Evolutionary conservation across 2,797 vertebrate species (phyloP).

Genomic region (Rhinella marina): DNA sequence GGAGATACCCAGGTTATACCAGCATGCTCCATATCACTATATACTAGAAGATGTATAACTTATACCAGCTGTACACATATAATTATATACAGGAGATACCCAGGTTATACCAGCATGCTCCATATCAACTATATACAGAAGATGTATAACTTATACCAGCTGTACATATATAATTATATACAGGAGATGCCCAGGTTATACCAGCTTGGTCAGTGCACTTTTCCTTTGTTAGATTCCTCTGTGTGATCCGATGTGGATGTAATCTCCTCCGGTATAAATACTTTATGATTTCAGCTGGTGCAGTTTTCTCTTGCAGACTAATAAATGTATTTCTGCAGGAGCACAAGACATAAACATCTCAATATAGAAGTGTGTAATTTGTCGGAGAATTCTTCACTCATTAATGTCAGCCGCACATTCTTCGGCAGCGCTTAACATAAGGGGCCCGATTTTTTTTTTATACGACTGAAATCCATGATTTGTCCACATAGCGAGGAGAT

Average conservation of each 20-base stretch:
- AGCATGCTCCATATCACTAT: too few relatives aligned
- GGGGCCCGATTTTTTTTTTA: slow-evolving; percentile 38
- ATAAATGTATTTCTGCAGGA: neutral
- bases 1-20: neutral
- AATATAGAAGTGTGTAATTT: neutral
- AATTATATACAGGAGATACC: neutral
- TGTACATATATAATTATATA: neutral
- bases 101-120: neutral
- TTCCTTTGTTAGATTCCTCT: neutral
- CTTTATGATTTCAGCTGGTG: neutral
- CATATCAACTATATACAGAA: too few relatives aligned
- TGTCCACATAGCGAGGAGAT: slow-evolving; percentile 26
- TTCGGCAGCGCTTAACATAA: slow-evolving; percentile 7
- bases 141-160: neutral
- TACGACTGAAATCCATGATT: slow-evolving; percentile 37
- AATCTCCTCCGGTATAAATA: neutral
- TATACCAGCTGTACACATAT: too few relatives aligned
- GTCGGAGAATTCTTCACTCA: slow-evolving; percentile 3
- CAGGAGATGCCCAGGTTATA: neutral
- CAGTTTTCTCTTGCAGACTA: neutral
- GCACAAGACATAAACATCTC: neutral
- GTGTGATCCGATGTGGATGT: neutral
- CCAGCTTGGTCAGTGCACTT: neutral
- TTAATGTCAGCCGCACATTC: slow-evolving; percentile 11
- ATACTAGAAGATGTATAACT: too few relatives aligned